Percentiles rank a stretch among this genome's conserved stretches.
phyloP scores from a whole-genome alignment of 2,797 vertebrate species.

The Tarsius wallacei region DNA sequence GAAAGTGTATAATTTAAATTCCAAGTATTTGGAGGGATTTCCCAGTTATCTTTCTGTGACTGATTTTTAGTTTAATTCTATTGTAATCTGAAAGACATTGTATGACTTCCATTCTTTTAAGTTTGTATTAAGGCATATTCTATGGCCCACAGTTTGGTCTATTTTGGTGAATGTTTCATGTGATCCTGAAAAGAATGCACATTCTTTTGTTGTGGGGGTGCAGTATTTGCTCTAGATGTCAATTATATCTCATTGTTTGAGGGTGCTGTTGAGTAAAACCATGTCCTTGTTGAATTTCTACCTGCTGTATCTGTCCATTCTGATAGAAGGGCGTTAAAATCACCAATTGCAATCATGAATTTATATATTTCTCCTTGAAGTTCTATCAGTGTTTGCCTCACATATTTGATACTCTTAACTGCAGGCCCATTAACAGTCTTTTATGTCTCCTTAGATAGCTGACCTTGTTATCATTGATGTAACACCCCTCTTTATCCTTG shows the following conservation, averaged over 20 bases:
- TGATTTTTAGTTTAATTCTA: background rate
- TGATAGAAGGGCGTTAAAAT: background rate
- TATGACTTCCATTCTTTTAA: background rate
- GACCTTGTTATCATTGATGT: background rate
- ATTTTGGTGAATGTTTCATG: background rate
- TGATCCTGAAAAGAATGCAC: background rate
- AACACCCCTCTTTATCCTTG: background rate
- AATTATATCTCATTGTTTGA: background rate
- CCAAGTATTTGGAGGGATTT: background rate
- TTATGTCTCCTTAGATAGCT: background rate
- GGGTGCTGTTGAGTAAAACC: background rate
- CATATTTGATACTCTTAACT: background rate
- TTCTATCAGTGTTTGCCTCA: background rate
- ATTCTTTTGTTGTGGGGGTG: background rate
- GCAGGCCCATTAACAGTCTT: background rate
- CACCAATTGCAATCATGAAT: background rate
- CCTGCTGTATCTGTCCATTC: background rate
- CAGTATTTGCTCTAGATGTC: background rate
- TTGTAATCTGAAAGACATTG: background rate
- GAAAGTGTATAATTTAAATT: background rate
- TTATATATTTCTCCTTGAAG: no score
- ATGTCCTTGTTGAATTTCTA: background rate
- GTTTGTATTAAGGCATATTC: background rate
- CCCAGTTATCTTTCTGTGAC: background rate
- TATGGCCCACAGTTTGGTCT: background rate